These are phyloP conservation scores for Odontophorus gujanensis DNA, from an alignment of 2,113 vertebrate genomes.

Conservation along the genomic window DNA sequence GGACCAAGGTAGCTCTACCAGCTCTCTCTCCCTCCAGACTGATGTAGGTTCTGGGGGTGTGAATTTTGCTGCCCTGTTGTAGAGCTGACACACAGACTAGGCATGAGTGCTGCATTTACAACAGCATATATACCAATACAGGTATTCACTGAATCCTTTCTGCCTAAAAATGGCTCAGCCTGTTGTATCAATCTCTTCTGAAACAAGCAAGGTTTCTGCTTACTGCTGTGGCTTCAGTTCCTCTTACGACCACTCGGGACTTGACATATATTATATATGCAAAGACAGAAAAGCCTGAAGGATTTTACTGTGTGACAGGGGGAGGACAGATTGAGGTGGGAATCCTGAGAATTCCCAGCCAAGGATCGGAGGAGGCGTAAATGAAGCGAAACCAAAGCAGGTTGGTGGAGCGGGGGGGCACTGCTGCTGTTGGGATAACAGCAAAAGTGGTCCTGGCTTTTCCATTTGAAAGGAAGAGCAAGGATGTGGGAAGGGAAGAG, in stretches of 20 bases:
- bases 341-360: constrained; percentile 26
- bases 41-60: not conserved
- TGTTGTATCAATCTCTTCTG: rapidly evolving
- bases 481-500: constrained; percentile 61
- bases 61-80: not conserved
- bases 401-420: not conserved
- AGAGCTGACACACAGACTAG: not conserved
- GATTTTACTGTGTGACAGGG: not conserved
- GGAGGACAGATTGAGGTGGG: not conserved
- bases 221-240: not conserved
- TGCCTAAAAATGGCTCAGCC: not conserved
- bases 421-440: not conserved
- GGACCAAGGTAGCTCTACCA: not conserved
- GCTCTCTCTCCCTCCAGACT: not conserved
- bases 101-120: rapidly evolving
- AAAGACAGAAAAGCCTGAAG: not conserved
- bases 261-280: not conserved
- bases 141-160: rapidly evolving
- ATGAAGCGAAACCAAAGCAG: constrained; percentile 37
- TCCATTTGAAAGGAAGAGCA: constrained; percentile 61
- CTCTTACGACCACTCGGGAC: not conserved
- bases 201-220: not conserved
- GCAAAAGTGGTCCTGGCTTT: constrained; percentile 31
- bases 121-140: rapidly evolving
- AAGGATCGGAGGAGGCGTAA: not conserved